Conservation (phyloP, 2,113 vertebrate species). For the Gymnarchus niloticus region DNA sequence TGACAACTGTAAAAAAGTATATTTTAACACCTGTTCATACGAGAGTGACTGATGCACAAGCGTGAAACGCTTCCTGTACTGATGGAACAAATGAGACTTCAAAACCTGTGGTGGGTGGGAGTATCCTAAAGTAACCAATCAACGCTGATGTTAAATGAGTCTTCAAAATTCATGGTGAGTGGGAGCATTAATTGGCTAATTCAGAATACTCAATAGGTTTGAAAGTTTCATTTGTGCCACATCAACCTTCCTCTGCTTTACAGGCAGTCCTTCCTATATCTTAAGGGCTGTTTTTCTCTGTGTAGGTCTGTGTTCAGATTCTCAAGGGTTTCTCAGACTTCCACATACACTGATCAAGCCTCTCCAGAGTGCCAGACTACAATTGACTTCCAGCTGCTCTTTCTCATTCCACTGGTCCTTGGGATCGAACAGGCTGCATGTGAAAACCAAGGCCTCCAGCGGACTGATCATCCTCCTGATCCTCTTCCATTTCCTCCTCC, state of each 20-base stretch:
- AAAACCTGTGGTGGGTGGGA: no score
- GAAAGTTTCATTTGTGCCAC: no score
- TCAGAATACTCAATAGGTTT: no score
- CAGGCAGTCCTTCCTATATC: neutral
- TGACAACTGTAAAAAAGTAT: neutral
- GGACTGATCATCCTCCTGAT: neutral
- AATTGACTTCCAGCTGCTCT: neutral
- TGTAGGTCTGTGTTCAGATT: neutral
- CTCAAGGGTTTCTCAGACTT: neutral
- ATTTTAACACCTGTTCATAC: neutral
- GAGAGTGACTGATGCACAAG: neutral
- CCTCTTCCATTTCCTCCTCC: no score
- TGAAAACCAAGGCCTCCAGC: neutral
- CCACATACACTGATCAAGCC: neutral
- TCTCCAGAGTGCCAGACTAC: neutral
- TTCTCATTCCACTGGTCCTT: neutral
- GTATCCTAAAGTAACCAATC: no score
- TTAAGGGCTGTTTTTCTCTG: neutral
- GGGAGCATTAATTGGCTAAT: no score
- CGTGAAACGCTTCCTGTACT: no score
- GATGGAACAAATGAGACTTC: no score
- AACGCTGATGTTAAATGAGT: no score
- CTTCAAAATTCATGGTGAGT: no score
- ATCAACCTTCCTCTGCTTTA: neutral
- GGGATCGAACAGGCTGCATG: neutral